Conservation (phyloP, 2,888 invertebrate species). For the Keiferia lycopersicella region DNA sequence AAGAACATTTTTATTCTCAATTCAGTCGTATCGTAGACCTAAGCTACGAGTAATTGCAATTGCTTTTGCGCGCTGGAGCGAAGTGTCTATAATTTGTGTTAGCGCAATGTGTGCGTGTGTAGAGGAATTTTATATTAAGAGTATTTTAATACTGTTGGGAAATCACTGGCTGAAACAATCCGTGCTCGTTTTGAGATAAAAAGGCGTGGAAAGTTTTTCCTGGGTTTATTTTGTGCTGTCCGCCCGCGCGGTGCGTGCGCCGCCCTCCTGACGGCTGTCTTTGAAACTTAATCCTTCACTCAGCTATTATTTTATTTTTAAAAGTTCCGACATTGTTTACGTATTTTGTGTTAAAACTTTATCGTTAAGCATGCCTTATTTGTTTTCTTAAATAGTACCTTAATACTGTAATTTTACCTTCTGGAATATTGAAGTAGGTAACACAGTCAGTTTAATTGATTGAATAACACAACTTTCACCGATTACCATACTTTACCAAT, state of each 20-base stretch:
- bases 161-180: slow-evolving; percentile 14
- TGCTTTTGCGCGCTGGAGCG: neutral
- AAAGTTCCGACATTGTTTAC: slow-evolving; percentile 35
- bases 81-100: neutral
- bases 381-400: neutral
- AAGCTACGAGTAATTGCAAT: slow-evolving; percentile 6
- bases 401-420: neutral
- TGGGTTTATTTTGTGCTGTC: slow-evolving; percentile 34
- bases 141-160: slow-evolving; percentile 21
- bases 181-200: slow-evolving; percentile 30
- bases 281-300: slow-evolving; percentile 54
- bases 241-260: slow-evolving; percentile 36
- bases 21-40: neutral
- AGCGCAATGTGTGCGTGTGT: slow-evolving; percentile 12
- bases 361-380: slow-evolving; percentile 6
- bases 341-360: slow-evolving; percentile 15
- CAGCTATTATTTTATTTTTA: slow-evolving; percentile 44
- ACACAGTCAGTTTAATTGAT: too few relatives aligned
- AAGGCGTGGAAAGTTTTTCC: slow-evolving; percentile 31
- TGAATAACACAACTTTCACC: too few relatives aligned
- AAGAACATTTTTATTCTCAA: slow-evolving; percentile 27
- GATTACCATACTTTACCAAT: too few relatives aligned
- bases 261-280: slow-evolving; percentile 49
- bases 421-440: neutral
- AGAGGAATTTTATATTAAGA: slow-evolving; percentile 1